Percentiles rank a stretch among this genome's conserved stretches.
Evolutionary conservation across 2,797 vertebrate species (phyloP).

Genomic region (Pteronotus mesoamericanus): DNA sequence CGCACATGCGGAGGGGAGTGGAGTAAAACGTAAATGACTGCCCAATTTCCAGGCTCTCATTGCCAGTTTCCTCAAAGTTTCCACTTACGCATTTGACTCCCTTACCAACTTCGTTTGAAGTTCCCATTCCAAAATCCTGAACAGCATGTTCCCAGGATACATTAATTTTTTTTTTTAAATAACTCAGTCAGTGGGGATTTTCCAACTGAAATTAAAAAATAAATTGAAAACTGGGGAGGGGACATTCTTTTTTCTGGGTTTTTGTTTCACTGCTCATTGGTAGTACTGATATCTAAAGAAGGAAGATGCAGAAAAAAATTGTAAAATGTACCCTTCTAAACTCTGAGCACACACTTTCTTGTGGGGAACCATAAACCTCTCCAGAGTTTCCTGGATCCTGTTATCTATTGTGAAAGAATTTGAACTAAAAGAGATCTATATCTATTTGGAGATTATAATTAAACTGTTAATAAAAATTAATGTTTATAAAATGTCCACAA

Average conservation of each 20-base stretch:
- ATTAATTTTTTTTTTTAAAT: constrained; percentile 78
- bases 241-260: background rate
- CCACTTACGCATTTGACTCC: constrained; percentile 94
- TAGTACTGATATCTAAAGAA: background rate
- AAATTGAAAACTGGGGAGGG: constrained; percentile 25
- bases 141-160: constrained; percentile 88
- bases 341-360: background rate
- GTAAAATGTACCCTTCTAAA: background rate
- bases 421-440: constrained; percentile 18
- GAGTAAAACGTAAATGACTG: constrained; percentile 88
- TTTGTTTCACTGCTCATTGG: background rate
- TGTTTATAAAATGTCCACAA: constrained; percentile 30
- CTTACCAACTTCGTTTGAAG: constrained; percentile 85
- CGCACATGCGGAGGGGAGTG: constrained; percentile 89
- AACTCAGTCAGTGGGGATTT: constrained; percentile 79
- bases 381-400: background rate
- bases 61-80: constrained; percentile 96
- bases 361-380: background rate
- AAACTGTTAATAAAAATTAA: constrained; percentile 47
- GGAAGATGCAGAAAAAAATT: background rate
- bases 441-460: constrained; percentile 40
- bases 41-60: constrained; percentile 89
- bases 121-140: constrained; percentile 86
- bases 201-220: constrained; percentile 76
- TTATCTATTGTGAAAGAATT: constrained; percentile 23